Conservation (phyloP, 2,113 vertebrate species). For the Albula glossodonta region DNA sequence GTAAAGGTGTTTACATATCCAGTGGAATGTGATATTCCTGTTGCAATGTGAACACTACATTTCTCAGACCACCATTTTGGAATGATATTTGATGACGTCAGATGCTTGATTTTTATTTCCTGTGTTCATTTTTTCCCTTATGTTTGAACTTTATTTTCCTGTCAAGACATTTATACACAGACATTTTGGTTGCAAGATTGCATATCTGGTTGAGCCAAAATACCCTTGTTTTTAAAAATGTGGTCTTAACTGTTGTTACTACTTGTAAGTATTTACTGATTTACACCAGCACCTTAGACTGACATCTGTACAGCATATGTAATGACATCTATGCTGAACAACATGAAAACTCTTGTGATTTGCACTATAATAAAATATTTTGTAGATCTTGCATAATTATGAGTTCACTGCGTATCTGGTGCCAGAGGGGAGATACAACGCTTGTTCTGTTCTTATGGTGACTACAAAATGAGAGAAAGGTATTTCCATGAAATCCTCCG, state of each 20-base stretch:
- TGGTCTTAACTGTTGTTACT: conserved; percentile 48
- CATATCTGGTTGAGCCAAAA: background rate
- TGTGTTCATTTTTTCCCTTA: background rate
- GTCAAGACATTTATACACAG: background rate
- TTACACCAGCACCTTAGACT: conserved; percentile 71
- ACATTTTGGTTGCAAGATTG: background rate
- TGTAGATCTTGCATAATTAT: conserved; percentile 21
- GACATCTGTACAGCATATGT: conserved; percentile 58
- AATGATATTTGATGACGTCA: background rate
- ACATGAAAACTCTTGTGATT: conserved; percentile 45
- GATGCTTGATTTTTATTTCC: background rate
- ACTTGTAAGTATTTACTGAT: conserved; percentile 48
- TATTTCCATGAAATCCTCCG: background rate
- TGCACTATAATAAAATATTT: conserved; percentile 64
- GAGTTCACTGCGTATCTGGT: background rate
- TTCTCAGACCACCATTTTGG: background rate
- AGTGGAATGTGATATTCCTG: conserved; percentile 30
- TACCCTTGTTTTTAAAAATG: conserved; percentile 19
- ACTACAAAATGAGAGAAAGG: background rate
- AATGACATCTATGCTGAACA: conserved; percentile 51
- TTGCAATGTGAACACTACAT: conserved; percentile 27
- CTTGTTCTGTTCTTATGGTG: background rate
- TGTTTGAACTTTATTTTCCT: background rate
- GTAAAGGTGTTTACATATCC: conserved; percentile 20
- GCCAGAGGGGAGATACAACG: background rate